A percentile compares a stretch with the other conserved stretches of the same genome.
Conservation (phyloP, 2,113 vertebrate genomes). For the Cynopterus brachyotis region DNA sequence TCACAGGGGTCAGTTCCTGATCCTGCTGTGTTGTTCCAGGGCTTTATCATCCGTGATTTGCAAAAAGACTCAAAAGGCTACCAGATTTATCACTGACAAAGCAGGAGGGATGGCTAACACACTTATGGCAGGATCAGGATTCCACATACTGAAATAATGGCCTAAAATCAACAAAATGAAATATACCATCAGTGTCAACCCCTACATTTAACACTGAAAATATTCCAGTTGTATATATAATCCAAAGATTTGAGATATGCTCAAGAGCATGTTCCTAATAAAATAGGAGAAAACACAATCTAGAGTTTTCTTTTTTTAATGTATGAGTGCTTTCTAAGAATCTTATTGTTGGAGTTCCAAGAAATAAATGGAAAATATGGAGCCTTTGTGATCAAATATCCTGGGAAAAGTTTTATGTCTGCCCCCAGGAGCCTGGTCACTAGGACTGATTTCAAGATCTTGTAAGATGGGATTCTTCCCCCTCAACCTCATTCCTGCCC, state of each 20-base stretch:
- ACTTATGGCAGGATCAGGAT: neutral
- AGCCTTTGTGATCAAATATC: neutral
- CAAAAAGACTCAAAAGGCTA: neutral
- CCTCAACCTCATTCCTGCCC: neutral
- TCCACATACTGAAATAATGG: neutral
- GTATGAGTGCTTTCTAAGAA: neutral
- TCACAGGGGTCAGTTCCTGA: neutral
- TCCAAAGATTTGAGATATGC: neutral
- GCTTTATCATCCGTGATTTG: neutral
- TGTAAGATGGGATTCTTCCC: neutral
- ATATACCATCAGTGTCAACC: neutral
- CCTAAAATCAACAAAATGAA: neutral
- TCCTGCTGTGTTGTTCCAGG: neutral
- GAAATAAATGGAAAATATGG: neutral
- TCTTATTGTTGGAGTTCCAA: neutral
- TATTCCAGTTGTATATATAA: neutral
- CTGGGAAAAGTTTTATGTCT: neutral
- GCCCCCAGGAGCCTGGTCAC: neutral
- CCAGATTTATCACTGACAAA: neutral
- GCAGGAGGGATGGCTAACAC: neutral
- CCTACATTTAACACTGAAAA: neutral
- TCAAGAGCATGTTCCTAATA: neutral
- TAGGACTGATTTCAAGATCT: neutral
- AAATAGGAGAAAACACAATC: neutral
- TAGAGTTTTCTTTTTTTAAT: neutral